These are phyloP conservation scores for Hetaerina americana DNA, from an alignment of 1,140 invertebrate species.

Conservation along the genomic window DNA sequence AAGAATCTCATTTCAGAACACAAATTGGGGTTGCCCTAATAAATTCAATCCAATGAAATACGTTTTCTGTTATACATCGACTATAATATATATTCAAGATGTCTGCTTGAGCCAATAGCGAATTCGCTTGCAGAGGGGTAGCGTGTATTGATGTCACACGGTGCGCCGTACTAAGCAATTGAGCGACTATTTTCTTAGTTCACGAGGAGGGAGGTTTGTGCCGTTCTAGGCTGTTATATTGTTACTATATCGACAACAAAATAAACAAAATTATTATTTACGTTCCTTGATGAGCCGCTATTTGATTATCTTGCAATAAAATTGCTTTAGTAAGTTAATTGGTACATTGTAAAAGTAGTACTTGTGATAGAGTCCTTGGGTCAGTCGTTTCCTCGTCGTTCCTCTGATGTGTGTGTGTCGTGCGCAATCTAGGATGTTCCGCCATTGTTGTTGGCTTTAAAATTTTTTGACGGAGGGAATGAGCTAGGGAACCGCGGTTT, in stretches of 20 bases:
- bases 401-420: neutral
- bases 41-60: too few species aligned
- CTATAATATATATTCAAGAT: too few species aligned
- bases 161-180: neutral
- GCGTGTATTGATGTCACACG: neutral
- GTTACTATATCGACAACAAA: neutral
- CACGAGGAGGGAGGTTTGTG: neutral
- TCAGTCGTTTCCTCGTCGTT: neutral
- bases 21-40: too few species aligned
- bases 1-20: too few species aligned
- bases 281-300: neutral
- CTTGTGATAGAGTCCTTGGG: neutral
- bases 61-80: too few species aligned
- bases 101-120: neutral
- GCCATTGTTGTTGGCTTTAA: neutral
- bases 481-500: neutral
- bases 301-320: neutral
- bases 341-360: neutral
- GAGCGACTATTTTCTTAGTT: neutral
- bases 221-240: neutral
- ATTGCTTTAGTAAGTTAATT: neutral
- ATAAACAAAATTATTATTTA: neutral
- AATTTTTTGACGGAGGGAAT: neutral
- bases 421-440: neutral
- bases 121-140: neutral